These are phyloP conservation scores for Porphyrio hochstetteri DNA, from an alignment of 2,113 vertebrate species.

Conservation along the genomic window DNA sequence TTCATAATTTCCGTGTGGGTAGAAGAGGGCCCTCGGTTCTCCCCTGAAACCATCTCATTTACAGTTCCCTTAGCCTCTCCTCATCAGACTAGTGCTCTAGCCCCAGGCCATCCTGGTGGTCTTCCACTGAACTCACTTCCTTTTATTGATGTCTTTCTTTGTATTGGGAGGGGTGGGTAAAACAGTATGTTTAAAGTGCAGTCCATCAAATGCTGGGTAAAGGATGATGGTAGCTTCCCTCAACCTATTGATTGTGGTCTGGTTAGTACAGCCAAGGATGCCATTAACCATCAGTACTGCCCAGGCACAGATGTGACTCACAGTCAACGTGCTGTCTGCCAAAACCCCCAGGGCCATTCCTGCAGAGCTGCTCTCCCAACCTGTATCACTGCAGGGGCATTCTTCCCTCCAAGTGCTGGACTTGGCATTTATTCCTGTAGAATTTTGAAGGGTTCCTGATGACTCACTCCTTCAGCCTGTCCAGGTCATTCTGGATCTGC, in stretches of 20 bases:
- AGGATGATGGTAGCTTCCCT: background rate
- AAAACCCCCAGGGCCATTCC: background rate
- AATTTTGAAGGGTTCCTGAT: background rate
- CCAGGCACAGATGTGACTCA: background rate
- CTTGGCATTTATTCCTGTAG: background rate
- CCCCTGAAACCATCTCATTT: background rate
- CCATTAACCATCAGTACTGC: fast-evolving
- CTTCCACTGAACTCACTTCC: background rate
- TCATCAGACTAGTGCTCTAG: background rate
- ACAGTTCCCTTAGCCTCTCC: background rate
- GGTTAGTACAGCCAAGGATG: background rate
- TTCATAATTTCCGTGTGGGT: background rate
- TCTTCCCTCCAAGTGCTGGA: background rate
- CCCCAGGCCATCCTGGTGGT: background rate
- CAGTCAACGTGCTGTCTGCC: too few relatives aligned
- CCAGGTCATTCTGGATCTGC: background rate
- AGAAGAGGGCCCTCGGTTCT: background rate
- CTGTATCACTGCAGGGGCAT: too few relatives aligned
- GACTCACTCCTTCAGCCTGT: background rate
- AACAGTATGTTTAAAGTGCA: background rate
- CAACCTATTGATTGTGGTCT: background rate
- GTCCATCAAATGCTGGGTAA: background rate
- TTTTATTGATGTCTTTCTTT: background rate
- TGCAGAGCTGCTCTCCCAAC: background rate
- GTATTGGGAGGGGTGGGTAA: fast-evolving